phyloP scores from a whole-genome alignment of 2,113 vertebrate species.

The Sphaerodactylus townsendi region DNA sequence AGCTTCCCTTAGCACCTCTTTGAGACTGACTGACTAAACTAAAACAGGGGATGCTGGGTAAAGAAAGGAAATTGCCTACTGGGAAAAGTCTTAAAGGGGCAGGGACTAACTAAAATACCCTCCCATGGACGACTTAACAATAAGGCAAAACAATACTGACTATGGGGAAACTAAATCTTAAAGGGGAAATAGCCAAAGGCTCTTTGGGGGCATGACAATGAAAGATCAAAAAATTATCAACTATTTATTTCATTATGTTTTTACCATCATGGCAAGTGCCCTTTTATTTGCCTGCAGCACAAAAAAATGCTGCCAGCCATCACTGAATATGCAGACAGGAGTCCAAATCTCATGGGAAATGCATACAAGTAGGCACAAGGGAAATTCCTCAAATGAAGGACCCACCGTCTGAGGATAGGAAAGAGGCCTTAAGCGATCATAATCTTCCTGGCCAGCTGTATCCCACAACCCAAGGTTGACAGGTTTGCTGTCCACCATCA shows the following conservation, averaged over 20 bases:
- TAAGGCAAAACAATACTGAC: too few species aligned
- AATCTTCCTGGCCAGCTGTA: conserved; percentile 90
- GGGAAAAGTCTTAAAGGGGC: too few species aligned
- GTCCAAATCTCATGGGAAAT: background rate
- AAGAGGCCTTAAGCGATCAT: conserved; percentile 85
- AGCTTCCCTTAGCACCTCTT: too few species aligned
- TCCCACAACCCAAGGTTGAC: conserved; percentile 86
- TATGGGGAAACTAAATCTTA: too few species aligned
- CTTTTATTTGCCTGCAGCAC: background rate
- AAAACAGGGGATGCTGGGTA: too few species aligned
- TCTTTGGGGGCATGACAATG: too few species aligned
- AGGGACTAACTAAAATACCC: too few species aligned
- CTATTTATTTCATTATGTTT: background rate
- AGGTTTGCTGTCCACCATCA: conserved; percentile 87
- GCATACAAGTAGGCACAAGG: background rate
- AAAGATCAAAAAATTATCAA: background rate
- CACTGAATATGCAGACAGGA: background rate
- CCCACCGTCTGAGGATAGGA: conserved; percentile 84
- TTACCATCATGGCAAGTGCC: background rate
- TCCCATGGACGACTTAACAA: too few species aligned
- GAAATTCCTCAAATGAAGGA: background rate
- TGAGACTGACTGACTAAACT: too few species aligned
- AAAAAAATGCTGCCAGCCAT: background rate
- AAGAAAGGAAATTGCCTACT: too few species aligned
- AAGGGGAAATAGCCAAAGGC: too few species aligned